These are phyloP conservation scores for Paramuricea clavata DNA, from an alignment of 92 coral and sea anemone genomes.

Conservation along the genomic window DNA sequence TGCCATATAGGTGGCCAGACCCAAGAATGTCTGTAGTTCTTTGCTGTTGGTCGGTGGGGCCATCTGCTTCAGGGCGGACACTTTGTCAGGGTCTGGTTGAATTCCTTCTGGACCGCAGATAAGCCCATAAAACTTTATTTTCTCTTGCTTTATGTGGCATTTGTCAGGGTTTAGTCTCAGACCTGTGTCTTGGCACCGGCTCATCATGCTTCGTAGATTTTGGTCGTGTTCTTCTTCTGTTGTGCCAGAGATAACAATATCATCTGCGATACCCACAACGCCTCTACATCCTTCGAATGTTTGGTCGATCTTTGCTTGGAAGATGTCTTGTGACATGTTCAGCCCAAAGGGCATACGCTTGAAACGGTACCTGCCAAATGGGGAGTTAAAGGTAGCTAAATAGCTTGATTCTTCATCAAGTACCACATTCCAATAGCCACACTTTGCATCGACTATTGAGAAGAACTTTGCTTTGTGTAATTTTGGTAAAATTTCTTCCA, in stretches of 20 bases:
- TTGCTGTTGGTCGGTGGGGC: too few species aligned
- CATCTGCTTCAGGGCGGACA: conserved; percentile 54
- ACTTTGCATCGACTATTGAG: too few species aligned
- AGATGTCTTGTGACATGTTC: conserved; percentile 52
- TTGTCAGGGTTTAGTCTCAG: conserved; percentile 57
- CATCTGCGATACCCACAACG: conserved; percentile 70
- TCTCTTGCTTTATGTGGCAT: conserved; percentile 57
- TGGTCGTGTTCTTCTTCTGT: conserved; percentile 36
- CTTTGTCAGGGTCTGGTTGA: conserved; percentile 55
- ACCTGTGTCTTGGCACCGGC: conserved; percentile 30
- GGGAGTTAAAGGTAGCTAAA: conserved; percentile 34
- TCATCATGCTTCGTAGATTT: conserved; percentile 37
- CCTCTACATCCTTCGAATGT: conserved; percentile 54
- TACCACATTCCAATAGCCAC: conserved; percentile 49
- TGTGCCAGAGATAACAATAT: conserved; percentile 48
- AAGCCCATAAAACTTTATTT: conserved; percentile 57
- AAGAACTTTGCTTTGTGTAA: too few species aligned
- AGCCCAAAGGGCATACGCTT: conserved; percentile 51
- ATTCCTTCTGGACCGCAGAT: conserved; percentile 54
- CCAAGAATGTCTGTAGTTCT: too few species aligned
- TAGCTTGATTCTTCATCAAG: conserved; percentile 40
- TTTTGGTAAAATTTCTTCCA: conserved; percentile 59
- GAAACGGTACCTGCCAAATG: conserved; percentile 35
- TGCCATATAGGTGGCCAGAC: too few species aligned
- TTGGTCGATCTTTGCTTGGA: conserved; percentile 52